phyloP scores from a whole-genome alignment of 1,140 invertebrate species.

The Drosophila parvula region DNA sequence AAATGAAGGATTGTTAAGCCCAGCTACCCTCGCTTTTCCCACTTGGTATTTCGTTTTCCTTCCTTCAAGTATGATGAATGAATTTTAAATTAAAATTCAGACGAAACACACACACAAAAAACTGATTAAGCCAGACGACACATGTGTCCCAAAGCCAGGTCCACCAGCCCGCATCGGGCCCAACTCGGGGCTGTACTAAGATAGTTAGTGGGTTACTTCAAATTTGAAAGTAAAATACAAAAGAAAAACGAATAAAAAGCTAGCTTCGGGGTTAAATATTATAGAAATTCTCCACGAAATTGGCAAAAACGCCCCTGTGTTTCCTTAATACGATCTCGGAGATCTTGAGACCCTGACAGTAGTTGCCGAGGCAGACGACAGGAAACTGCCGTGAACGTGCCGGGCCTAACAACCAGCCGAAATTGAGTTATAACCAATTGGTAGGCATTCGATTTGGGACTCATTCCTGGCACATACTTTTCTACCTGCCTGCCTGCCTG shows the following conservation, averaged over 20 bases:
- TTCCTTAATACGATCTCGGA: neutral
- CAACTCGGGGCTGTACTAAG: neutral
- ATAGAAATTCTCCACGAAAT: neutral
- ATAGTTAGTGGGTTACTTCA: neutral
- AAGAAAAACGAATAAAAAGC: neutral
- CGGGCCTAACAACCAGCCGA: slow-evolving; percentile 40
- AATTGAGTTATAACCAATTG: slow-evolving; percentile 74
- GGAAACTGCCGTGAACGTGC: slow-evolving; percentile 46
- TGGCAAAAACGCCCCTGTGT: slow-evolving; percentile 6
- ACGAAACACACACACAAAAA: slow-evolving; percentile 21
- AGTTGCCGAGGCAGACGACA: slow-evolving; percentile 1
- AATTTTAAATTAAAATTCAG: slow-evolving; percentile 76
- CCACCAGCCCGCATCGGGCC: slow-evolving; percentile 22
- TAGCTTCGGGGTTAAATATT: neutral
- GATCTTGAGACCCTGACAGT: neutral
- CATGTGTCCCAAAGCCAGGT: slow-evolving; percentile 21
- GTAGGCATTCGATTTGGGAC: slow-evolving; percentile 34
- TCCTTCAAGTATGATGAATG: slow-evolving; percentile 76
- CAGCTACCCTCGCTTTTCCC: slow-evolving; percentile 2
- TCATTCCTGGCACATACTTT: slow-evolving; percentile 22
- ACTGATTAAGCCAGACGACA: slow-evolving; percentile 9
- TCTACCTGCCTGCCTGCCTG: neutral
- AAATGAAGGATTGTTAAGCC: slow-evolving; percentile 70
- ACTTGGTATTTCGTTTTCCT: slow-evolving; percentile 12
- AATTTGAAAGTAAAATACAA: neutral